phyloP scores from a whole-genome alignment of 2,113 vertebrate species.

The Sciurus niger region DNA sequence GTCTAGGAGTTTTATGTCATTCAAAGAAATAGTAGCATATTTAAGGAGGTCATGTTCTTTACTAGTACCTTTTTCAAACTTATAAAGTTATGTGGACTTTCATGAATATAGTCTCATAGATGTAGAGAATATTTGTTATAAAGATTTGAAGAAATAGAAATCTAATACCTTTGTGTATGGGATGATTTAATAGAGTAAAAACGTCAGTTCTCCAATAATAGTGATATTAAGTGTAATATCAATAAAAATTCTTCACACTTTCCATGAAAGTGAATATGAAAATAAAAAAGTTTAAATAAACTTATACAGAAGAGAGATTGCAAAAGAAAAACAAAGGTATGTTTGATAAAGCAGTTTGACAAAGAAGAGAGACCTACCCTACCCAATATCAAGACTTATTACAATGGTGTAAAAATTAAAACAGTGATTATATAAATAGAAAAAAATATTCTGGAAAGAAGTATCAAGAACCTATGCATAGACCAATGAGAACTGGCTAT shows the following conservation, averaged over 20 bases:
- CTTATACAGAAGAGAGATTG: constrained; percentile 11
- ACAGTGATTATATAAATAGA: neutral
- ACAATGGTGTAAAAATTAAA: neutral
- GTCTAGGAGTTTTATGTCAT: neutral
- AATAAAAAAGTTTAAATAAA: neutral
- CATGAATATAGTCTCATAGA: constrained; percentile 3
- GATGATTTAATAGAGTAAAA: constrained; percentile 33
- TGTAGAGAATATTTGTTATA: constrained; percentile 3
- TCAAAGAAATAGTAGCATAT: neutral
- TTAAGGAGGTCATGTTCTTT: constrained; percentile 13
- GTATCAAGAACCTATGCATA: neutral
- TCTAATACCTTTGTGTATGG: neutral
- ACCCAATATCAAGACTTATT: neutral
- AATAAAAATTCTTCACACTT: constrained; percentile 2
- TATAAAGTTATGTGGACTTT: neutral
- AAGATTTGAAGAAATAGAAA: constrained; percentile 12
- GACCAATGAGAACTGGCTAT: neutral
- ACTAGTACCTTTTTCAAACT: neutral
- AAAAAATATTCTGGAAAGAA: neutral
- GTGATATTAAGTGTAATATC: neutral
- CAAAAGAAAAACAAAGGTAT: constrained; percentile 4
- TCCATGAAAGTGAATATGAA: neutral
- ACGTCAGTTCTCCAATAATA: neutral
- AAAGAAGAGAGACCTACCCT: neutral
- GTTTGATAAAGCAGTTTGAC: neutral